Evolutionary conservation across 2,888 invertebrate genomes (phyloP).

Genomic region (Saturnia japonica): DNA sequence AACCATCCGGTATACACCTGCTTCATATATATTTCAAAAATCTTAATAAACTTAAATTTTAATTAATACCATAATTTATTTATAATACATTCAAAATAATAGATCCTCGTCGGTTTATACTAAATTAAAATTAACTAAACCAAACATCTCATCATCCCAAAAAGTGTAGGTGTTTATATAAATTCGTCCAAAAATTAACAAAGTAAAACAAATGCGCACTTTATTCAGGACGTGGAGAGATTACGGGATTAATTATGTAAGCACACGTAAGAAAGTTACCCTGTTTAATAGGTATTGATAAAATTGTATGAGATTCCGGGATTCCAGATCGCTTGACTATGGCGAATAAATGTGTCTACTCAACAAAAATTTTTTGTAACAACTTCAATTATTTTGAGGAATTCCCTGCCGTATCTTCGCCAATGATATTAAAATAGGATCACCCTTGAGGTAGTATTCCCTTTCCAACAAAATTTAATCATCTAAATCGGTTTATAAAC

Average conservation of each 20-base stretch:
- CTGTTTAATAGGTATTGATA: constrained; percentile 12
- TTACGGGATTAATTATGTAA: constrained; percentile 17
- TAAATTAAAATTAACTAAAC: neutral
- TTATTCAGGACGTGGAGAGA: constrained; percentile 6
- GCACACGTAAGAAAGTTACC: constrained; percentile 16
- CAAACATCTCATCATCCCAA: neutral
- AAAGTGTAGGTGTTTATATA: constrained; percentile 6
- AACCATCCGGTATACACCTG: neutral
- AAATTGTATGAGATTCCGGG: neutral
- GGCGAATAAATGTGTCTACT: neutral
- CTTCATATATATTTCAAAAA: neutral
- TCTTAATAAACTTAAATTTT: neutral
- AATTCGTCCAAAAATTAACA: constrained; percentile 11
- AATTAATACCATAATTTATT: neutral
- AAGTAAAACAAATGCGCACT: neutral
- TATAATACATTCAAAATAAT: neutral
- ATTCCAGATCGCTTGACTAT: neutral
- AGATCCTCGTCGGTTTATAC: neutral
- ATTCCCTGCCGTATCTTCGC: no score
- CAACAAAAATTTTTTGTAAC: no score
- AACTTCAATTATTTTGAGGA: no score
- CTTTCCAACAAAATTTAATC: no score
- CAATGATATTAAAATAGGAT: no score
- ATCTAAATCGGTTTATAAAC: no score
- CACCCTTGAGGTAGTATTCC: no score